Evolutionary conservation across 1,140 invertebrate genomes (phyloP).

Genomic region (Bombus cullumanus): DNA sequence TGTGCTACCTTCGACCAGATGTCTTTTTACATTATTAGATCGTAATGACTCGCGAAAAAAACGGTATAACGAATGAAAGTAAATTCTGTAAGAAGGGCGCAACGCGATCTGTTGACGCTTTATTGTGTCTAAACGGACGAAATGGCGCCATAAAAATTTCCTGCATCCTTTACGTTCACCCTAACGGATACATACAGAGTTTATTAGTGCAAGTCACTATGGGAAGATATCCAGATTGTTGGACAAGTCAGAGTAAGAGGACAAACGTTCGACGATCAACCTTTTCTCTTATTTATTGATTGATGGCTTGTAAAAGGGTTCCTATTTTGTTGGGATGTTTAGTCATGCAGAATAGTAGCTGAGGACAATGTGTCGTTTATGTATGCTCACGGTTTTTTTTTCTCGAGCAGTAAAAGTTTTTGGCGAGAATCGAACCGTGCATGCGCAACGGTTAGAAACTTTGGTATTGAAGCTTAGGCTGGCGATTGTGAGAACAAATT

Average conservation of each 20-base stretch:
- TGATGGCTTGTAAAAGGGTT: slow-evolving; percentile 76
- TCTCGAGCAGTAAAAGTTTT: slow-evolving; percentile 13
- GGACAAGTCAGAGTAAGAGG: not conserved
- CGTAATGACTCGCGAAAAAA: slow-evolving; percentile 72
- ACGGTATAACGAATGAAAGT: slow-evolving; percentile 26
- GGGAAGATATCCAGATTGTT: slow-evolving; percentile 58
- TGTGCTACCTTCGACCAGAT: slow-evolving; percentile 62
- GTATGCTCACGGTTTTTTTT: not conserved
- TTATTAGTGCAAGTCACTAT: slow-evolving; percentile 73
- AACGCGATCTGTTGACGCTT: slow-evolving; percentile 72
- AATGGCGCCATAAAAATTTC: slow-evolving; percentile 75
- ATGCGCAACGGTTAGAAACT: not conserved
- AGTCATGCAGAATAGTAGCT: slow-evolving; percentile 74
- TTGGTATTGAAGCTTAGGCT: not conserved
- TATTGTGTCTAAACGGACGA: slow-evolving; percentile 76
- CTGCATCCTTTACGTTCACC: slow-evolving; percentile 46
- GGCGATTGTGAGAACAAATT: not conserved
- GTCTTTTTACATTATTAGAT: slow-evolving; percentile 57
- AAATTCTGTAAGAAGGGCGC: slow-evolving; percentile 61
- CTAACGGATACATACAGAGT: slow-evolving; percentile 41
- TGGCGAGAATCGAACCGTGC: too few species aligned
- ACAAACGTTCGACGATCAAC: slow-evolving; percentile 45
- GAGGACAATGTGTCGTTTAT: slow-evolving; percentile 42
- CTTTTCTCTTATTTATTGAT: slow-evolving; percentile 70
- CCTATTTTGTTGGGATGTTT: slow-evolving; percentile 71